Conservation (phyloP, 1,140 invertebrate species). For the Riptortus pedestris region DNA sequence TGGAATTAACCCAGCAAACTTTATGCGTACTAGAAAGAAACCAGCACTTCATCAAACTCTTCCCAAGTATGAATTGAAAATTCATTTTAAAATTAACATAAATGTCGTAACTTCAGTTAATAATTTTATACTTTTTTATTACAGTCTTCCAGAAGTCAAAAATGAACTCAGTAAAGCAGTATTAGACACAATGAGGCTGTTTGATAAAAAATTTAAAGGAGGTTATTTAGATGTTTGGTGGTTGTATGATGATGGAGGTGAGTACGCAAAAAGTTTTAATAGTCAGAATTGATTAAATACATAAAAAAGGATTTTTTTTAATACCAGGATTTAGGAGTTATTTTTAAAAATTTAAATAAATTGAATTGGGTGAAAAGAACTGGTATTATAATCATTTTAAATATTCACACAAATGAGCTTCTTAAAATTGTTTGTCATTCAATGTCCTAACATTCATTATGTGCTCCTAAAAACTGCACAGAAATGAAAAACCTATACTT, state of each 20-base stretch:
- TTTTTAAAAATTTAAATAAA: neutral
- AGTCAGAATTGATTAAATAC: neutral
- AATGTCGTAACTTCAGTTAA: too few relatives aligned
- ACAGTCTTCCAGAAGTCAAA: constrained; percentile 28
- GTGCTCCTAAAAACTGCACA: too few relatives aligned
- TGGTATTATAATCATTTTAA: too few relatives aligned
- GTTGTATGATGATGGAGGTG: constrained; percentile 57
- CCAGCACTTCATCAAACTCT: neutral
- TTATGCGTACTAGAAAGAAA: constrained; percentile 7
- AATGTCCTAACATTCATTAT: too few relatives aligned
- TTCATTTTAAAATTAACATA: neutral
- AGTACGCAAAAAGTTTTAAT: neutral
- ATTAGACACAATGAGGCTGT: constrained; percentile 29
- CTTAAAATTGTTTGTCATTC: too few relatives aligned
- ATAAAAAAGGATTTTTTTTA: too few relatives aligned
- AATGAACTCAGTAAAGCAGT: constrained; percentile 25
- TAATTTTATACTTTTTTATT: neutral
- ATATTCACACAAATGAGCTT: too few relatives aligned
- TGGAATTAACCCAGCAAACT: neutral
- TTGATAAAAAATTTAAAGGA: constrained; percentile 38
- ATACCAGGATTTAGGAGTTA: neutral
- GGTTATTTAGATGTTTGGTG: constrained; percentile 59
- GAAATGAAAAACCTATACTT: too few relatives aligned
- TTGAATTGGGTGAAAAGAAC: too few relatives aligned
- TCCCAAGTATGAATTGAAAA: constrained; percentile 1